These are phyloP conservation scores for Psephotus haematonotus DNA, from an alignment of 2,113 vertebrate genomes.

Conservation along the genomic window DNA sequence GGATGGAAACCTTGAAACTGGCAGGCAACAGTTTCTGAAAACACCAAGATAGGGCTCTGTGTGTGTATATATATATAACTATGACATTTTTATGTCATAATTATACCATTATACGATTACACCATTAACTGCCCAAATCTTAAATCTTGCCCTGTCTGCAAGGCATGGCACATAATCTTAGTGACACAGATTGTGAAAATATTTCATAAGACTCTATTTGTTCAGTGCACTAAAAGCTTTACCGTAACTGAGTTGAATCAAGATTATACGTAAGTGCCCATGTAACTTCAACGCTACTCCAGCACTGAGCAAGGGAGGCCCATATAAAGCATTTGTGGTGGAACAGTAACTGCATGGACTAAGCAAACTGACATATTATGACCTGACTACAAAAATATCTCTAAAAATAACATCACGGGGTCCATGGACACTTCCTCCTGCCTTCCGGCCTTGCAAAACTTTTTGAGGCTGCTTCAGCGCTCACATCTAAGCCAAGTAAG, in stretches of 20 bases:
- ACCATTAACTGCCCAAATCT: background rate
- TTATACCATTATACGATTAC: background rate
- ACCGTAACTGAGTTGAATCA: background rate
- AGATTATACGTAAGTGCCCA: background rate
- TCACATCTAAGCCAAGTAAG: background rate
- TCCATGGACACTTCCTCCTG: background rate
- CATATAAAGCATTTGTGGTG: background rate
- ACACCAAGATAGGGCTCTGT: accelerated
- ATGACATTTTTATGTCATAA: background rate
- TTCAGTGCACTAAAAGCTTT: background rate
- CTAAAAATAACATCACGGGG: background rate
- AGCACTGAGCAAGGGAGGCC: background rate
- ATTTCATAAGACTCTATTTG: background rate
- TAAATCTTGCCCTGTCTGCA: background rate
- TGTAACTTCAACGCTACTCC: background rate
- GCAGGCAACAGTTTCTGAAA: background rate
- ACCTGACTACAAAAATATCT: background rate
- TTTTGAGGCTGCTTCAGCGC: background rate
- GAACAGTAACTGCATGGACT: background rate
- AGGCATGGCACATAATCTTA: background rate
- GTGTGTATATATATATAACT: background rate
- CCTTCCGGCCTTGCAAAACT: background rate
- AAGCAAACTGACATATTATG: background rate
- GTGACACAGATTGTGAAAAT: background rate
- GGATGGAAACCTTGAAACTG: background rate